Evolutionary conservation across 2,113 vertebrate genomes (phyloP), one percentile per base, ranked within the genome.

Genomic region (Percina caprodes): DNA sequence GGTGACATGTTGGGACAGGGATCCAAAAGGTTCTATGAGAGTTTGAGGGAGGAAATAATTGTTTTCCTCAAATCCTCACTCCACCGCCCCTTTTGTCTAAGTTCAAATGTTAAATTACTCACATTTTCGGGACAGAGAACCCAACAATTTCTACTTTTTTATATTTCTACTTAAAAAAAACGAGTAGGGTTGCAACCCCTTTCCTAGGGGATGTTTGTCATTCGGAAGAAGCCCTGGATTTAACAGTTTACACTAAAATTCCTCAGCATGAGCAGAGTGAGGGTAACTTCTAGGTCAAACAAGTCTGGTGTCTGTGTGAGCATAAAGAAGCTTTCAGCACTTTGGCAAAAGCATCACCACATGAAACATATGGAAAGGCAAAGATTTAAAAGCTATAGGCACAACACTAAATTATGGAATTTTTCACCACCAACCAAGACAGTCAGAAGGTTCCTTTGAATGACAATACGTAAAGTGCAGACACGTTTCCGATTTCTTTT

Each of bases 191-290:
- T 65, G 66, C 46, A 58, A 61, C 39, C 14, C n/a, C 6, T 14
- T 11, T 16, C 19, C 51, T 16, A 21, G 45, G 48, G 69, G 49
- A 12, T 86, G 42, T 71, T 86, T 82, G 61, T 76, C 46, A 48
- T 46, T 52, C 33, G 71, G 6, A 49, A 56, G 61, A 48, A 35
- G n/a, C 21, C 19, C 58, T 60, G 16, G 19, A 65, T 9, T 51
- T 62, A 8, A 71, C 83, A 83, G 70, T 83, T 82, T 80, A 83
- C 77, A 15, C 9, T 76, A 56, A 89, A 79, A 95, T 95, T 92
- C 90, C 86, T 91, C 85, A 88, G 51, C 45, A 14, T 55, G 63
- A 39, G n/a, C 10, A 48, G 33, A 82, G 16, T 62, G 35, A 18
- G 39, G 74, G 71, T 39, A 45, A 72, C 35, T 45, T 66, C 21